A percentile compares a stretch with the other conserved stretches of the same genome.
Evolutionary conservation across 2,797 vertebrate species (phyloP).

Genomic region (Macroramphosus scolopax): DNA sequence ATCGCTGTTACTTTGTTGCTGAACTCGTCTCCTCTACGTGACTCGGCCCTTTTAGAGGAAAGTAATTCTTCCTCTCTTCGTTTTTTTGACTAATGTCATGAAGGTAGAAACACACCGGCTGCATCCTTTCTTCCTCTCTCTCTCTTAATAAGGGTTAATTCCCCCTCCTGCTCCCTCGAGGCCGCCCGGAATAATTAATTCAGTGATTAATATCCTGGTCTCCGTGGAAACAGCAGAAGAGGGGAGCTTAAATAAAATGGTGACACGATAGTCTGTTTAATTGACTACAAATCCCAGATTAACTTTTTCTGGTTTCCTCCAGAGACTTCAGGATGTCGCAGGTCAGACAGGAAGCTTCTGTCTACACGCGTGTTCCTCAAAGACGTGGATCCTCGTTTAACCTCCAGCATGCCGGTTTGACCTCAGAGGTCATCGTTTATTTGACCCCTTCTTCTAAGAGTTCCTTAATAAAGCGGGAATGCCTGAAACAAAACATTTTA

Average conservation of each 20-base stretch:
- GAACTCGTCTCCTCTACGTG: neutral
- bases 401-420: too few relatives aligned
- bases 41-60: neutral
- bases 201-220: conserved; percentile 70
- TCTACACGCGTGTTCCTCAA: neutral
- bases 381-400: too few relatives aligned
- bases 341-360: neutral
- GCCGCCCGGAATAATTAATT: conserved; percentile 68
- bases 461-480: too few relatives aligned
- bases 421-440: too few relatives aligned
- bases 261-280: conserved; percentile 52
- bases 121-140: conserved; percentile 13
- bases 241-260: conserved; percentile 50
- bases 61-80: too few relatives aligned
- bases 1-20: too few relatives aligned
- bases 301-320: conserved; percentile 11
- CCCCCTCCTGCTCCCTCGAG: conserved; percentile 59
- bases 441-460: too few relatives aligned
- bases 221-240: conserved; percentile 57
- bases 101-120: conserved; percentile 23
- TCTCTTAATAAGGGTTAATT: conserved; percentile 66
- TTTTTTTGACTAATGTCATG: conserved; percentile 20
- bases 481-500: too few relatives aligned
- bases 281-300: conserved; percentile 57
- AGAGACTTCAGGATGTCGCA: conserved; percentile 7